Base-by-base conservation (phyloP, 2,113 vertebrate genomes). In the Copsychus sechellarum region DNA sequence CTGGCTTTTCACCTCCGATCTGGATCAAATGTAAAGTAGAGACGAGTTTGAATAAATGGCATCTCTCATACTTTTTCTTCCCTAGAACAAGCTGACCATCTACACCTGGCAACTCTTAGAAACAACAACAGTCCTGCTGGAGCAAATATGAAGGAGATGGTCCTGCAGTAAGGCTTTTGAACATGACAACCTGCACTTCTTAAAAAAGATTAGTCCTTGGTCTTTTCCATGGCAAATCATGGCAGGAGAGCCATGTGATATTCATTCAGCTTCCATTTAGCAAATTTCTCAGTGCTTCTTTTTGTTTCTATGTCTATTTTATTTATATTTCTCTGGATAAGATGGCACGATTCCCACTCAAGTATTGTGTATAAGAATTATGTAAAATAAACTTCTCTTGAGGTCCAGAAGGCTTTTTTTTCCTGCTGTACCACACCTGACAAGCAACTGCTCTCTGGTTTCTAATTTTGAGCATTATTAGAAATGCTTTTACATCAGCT, bases 391-490 rank as follows among this genome's bases (percentile, higher is more conserved):
- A 47, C 5, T 84, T 60, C 58, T 86, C 58, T 62, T 72, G 28
- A 25, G 20, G 19, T 61, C 40, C 54, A 66, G 25, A 82, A 88
- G 36, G 9, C 19, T 82, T 79, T 25, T 16, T 40, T 89, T 47
- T 84, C 47, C 54, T 76, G 22, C 81, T 71, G 16, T 93, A 86
- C 73, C 69, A 81, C 78, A 73, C 43, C 33, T 42, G 22, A 83
- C 57, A 87, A 96, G 26, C 33, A 87, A 28, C 21, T 93, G 34
- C 43, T 74, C 69, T 95, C 90, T 15, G 24, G 38, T 64, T 88
- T 86, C 70, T 89, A 81, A 92, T 92, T 95, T 56, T 91, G 77
- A 86, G 13, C 66, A 92, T 65, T 82, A 14, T 91, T 96, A 92
- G 84, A 91, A 96, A 74, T 53, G 31, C 16, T 95, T 97, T 97